phyloP scores from a whole-genome alignment of 1,140 invertebrate genomes.

The Diplogasteroides magnus region DNA sequence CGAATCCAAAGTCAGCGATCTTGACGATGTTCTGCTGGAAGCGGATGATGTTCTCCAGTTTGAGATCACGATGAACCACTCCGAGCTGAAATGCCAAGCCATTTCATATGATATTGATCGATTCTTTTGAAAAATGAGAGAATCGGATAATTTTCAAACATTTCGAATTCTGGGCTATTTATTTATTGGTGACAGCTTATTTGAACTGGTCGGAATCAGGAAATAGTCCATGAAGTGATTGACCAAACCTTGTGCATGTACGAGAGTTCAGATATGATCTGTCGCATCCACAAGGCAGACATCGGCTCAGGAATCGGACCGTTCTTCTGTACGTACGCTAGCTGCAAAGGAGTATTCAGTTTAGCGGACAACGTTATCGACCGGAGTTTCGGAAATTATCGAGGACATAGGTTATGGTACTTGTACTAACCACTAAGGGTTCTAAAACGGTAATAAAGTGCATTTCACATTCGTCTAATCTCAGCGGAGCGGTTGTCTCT shows the following conservation, averaged over 20 bases:
- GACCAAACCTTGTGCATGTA: slow-evolving; percentile 22
- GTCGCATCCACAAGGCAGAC: slow-evolving; percentile 12
- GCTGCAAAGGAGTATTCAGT: neutral
- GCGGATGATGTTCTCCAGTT: slow-evolving; percentile 28
- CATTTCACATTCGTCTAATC: too few relatives aligned
- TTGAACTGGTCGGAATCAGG: too few relatives aligned
- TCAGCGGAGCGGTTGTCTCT: too few relatives aligned
- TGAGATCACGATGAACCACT: slow-evolving; percentile 25
- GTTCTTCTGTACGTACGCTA: slow-evolving; percentile 7
- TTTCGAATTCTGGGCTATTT: too few relatives aligned
- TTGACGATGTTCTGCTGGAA: slow-evolving; percentile 17
- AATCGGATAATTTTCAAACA: too few relatives aligned
- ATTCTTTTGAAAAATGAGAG: too few relatives aligned
- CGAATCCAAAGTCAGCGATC: slow-evolving; percentile 30
- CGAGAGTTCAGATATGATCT: slow-evolving; percentile 17
- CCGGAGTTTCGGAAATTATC: neutral
- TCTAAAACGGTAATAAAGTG: too few relatives aligned
- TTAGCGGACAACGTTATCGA: neutral
- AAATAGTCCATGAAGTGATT: too few relatives aligned
- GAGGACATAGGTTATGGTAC: neutral
- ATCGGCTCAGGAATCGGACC: slow-evolving; percentile 3
- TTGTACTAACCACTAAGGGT: too few relatives aligned
- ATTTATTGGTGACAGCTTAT: too few relatives aligned
- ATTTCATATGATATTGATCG: too few relatives aligned
- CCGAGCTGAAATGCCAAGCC: too few relatives aligned